These are phyloP conservation scores for Doris montereyensis DNA, from an alignment of 2,888 invertebrate species.

Conservation along the genomic window DNA sequence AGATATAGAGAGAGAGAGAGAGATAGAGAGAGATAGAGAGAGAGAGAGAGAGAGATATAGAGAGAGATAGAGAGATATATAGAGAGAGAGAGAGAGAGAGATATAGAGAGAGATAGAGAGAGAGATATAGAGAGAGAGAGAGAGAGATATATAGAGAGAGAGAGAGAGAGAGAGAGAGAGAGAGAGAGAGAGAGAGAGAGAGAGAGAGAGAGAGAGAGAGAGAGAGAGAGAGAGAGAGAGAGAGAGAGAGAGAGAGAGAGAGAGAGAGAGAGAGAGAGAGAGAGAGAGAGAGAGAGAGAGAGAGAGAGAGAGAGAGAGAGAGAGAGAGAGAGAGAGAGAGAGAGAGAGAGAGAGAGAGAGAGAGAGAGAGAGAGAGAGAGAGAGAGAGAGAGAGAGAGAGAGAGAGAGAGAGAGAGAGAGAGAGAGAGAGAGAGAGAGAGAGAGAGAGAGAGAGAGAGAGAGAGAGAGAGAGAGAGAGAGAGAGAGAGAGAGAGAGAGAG, in stretches of 20 bases:
- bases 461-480: neutral
- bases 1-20: neutral
- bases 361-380: neutral
- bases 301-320: neutral
- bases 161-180: neutral
- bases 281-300: neutral
- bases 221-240: neutral
- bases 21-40: neutral
- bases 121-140: too few species aligned
- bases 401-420: neutral
- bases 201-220: neutral
- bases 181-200: neutral
- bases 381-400: neutral
- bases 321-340: neutral
- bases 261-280: neutral
- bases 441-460: neutral
- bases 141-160: too few species aligned
- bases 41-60: neutral
- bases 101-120: slow-evolving; percentile 10
- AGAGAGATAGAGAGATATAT: slow-evolving; percentile 3
- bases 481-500: neutral
- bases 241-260: neutral
- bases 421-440: neutral
- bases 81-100: slow-evolving; percentile 12
- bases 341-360: neutral